Evolutionary conservation across 2,113 vertebrate species (phyloP).

Genomic region (Microtus oregoni): DNA sequence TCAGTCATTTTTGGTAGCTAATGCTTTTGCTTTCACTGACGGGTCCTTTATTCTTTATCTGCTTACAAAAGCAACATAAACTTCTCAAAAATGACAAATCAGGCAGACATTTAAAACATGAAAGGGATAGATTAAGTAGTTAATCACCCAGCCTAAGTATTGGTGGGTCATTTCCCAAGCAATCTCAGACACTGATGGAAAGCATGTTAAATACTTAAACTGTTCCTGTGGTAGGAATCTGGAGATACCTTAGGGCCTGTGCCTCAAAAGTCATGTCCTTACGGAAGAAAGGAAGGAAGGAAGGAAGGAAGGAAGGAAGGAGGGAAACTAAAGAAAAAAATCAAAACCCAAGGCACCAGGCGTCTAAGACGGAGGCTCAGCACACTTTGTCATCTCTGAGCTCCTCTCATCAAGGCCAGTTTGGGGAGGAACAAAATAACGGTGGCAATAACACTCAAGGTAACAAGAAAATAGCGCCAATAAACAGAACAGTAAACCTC

Average conservation of each 20-base stretch:
- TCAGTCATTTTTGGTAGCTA: neutral
- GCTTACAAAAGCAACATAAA: neutral
- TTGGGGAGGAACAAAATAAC: slow-evolving; percentile 41
- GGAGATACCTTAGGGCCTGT: neutral
- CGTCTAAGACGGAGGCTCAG: neutral
- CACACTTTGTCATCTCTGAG: neutral
- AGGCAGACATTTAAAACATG: neutral
- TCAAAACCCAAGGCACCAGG: neutral
- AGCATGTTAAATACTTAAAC: neutral
- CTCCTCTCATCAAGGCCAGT: neutral
- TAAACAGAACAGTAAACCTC: slow-evolving; percentile 21
- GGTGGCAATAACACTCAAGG: slow-evolving; percentile 3
- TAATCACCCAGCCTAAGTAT: neutral
- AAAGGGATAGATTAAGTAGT: neutral
- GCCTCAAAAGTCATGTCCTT: slow-evolving; percentile 1
- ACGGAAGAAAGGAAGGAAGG: no score
- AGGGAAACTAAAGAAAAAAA: neutral
- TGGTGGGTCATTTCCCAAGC: neutral
- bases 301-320: no score
- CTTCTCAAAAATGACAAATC: neutral
- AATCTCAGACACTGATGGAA: neutral
- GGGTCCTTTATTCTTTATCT: neutral
- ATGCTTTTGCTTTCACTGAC: neutral
- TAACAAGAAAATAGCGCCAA: slow-evolving; percentile 47
- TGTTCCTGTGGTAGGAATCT: neutral